Percentiles rank a stretch among this genome's conserved stretches.
phyloP scores from a whole-genome alignment of 2,888 invertebrate species.

The Buathra laborator region DNA sequence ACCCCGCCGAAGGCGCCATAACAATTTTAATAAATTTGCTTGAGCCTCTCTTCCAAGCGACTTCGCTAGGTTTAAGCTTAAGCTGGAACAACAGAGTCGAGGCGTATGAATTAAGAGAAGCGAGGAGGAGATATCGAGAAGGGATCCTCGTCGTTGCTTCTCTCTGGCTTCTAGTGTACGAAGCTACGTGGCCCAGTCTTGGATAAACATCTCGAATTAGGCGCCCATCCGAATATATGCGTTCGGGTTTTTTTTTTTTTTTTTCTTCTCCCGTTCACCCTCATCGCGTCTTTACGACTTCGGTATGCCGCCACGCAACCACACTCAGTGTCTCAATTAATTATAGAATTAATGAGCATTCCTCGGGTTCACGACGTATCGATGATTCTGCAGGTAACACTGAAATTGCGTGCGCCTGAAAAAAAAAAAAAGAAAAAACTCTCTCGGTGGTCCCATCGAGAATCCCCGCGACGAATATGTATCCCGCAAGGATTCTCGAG shows the following conservation, averaged over 20 bases:
- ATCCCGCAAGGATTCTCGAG: slow-evolving; percentile 15
- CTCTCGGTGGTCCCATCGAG: slow-evolving; percentile 65
- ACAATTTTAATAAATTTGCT: slow-evolving; percentile 84
- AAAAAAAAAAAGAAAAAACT: slow-evolving; percentile 9
- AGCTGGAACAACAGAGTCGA: slow-evolving; percentile 83
- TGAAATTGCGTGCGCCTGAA: background rate
- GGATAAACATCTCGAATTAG: slow-evolving; percentile 85
- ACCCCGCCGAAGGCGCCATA: slow-evolving; percentile 68
- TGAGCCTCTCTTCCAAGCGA: slow-evolving; percentile 64
- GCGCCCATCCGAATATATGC: slow-evolving; percentile 71
- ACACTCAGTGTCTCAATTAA: slow-evolving; percentile 57
- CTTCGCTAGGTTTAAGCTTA: slow-evolving; percentile 73
- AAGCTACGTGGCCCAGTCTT: slow-evolving; percentile 76
- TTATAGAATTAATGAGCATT: slow-evolving; percentile 66
- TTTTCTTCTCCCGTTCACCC: slow-evolving; percentile 53
- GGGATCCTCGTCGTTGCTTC: slow-evolving; percentile 59
- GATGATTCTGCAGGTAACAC: slow-evolving; percentile 15
- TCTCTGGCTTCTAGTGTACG: slow-evolving; percentile 53
- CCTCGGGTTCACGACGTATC: background rate
- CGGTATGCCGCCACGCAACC: slow-evolving; percentile 68
- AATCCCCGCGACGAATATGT: slow-evolving; percentile 64
- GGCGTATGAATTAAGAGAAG: slow-evolving; percentile 84
- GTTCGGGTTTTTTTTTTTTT: slow-evolving; percentile 33
- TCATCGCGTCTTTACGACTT: slow-evolving; percentile 70
- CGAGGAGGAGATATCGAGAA: slow-evolving; percentile 70